Evolutionary conservation across 2,888 invertebrate species (phyloP).

Genomic region (Dasypolia templi): DNA sequence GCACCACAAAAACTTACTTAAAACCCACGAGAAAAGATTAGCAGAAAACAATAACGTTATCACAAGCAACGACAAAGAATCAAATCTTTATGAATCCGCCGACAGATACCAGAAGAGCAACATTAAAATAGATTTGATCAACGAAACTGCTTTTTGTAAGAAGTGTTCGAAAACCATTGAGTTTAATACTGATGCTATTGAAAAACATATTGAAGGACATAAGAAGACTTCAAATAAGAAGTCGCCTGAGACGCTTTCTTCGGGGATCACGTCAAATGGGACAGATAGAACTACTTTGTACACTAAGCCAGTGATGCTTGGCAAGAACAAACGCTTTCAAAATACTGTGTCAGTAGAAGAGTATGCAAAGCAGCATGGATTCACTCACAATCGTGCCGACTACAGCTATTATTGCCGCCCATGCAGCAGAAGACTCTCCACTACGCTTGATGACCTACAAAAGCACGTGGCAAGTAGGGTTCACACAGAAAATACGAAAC

Average conservation of each 20-base stretch:
- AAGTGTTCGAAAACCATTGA: slow-evolving; percentile 46
- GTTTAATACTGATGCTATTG: slow-evolving; percentile 39
- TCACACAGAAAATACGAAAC: slow-evolving; percentile 38
- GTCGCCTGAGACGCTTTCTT: slow-evolving; percentile 7
- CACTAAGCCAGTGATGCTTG: slow-evolving; percentile 43
- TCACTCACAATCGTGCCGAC: slow-evolving; percentile 42
- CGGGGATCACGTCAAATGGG: slow-evolving; percentile 37
- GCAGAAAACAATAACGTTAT: not conserved
- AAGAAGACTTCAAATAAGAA: slow-evolving; percentile 12
- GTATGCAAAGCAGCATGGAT: slow-evolving; percentile 40
- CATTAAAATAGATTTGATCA: slow-evolving; percentile 42
- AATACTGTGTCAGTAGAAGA: not conserved
- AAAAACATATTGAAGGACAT: slow-evolving; percentile 46
- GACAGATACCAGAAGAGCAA: slow-evolving; percentile 42
- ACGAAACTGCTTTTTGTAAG: slow-evolving; percentile 51
- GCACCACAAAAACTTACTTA: slow-evolving; percentile 41
- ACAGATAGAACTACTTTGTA: slow-evolving; percentile 38
- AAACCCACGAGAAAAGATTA: slow-evolving; percentile 31
- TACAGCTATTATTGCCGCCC: slow-evolving; percentile 44
- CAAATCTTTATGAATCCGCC: slow-evolving; percentile 25
- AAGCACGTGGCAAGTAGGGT: slow-evolving; percentile 33
- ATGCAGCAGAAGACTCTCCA: slow-evolving; percentile 34
- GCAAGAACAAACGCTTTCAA: not conserved
- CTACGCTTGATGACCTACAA: slow-evolving; percentile 26
- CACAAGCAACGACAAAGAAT: slow-evolving; percentile 1